Base-by-base conservation (phyloP, 2,888 invertebrate genomes). In the Cerceris rybyensis region DNA sequence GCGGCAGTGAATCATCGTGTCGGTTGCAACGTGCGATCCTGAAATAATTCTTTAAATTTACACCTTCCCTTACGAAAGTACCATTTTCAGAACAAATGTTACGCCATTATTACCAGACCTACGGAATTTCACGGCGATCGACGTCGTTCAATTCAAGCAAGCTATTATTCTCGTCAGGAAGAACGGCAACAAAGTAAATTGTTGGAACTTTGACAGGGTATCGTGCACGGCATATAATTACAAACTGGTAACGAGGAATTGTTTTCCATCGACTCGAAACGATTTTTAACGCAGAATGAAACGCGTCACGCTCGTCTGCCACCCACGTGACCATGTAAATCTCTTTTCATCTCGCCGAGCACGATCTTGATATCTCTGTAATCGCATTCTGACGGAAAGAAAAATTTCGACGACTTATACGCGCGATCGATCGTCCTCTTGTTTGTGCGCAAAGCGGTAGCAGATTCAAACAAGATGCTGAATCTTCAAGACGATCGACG, bases 171-270 rank as follows among this genome's bases (percentile, higher is more conserved):
- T 46, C 16, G 16, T n/a, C 6, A 9, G n/a, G 65, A 42, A 42
- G 64, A 75, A 71, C 41, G 41, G 13, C n/a, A 16, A 39, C 66
- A 46, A 71, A 46, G 49, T 66, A 68, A 75, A 67, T 46, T 6
- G 57, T 52, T 42, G 8, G 8, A 67, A 14, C 63, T 16, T 67
- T 49, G 41, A 69, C 68, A 43, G 16, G 13, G 17, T 50, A 61
- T 39, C 50, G 50, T 57, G 28, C n/a, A 14, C 14, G 64, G 39
- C 49, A 50, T 28, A 52, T 58, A 79, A 74, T 70, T 72, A 74
- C 69, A 7, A 28, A 58, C 43, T 46, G 28, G 42, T 69, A 75
- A 78, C 65, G 70, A 73, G 70, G 60, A 69, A 67, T 75, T 67
- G 46, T 39, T 52, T 17, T 14, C 39, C 46, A 16, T 49, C 50